phyloP scores from a whole-genome alignment of 2,888 invertebrate species.

The Prenolepis imparis region DNA sequence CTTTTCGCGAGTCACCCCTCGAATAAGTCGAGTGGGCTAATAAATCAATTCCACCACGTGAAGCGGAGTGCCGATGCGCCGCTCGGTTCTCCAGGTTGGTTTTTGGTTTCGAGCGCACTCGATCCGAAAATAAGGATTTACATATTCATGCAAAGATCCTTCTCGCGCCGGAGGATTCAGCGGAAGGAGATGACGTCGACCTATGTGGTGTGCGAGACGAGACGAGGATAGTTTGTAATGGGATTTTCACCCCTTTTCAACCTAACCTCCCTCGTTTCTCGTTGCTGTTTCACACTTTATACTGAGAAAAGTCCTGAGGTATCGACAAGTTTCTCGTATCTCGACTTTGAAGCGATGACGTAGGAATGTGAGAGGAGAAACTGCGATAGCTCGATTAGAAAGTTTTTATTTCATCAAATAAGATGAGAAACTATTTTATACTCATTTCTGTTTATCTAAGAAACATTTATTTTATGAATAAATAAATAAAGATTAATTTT shows the following conservation, averaged over 20 bases:
- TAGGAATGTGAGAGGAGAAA: not conserved
- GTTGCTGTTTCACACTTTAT: constrained; percentile 51
- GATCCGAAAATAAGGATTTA: constrained; percentile 86
- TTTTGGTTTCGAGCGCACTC: constrained; percentile 86
- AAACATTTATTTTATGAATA: not conserved
- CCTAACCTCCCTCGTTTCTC: constrained; percentile 32
- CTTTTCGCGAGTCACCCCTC: constrained; percentile 56
- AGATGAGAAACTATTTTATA: not conserved
- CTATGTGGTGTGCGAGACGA: constrained; percentile 72
- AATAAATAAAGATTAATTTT: not conserved
- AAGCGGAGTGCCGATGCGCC: constrained; percentile 67
- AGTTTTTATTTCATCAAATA: constrained; percentile 44
- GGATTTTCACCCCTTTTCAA: constrained; percentile 81
- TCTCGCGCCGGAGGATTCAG: constrained; percentile 77
- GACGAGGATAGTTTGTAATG: constrained; percentile 84
- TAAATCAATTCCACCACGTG: constrained; percentile 84
- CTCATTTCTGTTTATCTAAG: not conserved
- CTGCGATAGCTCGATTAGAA: constrained; percentile 52
- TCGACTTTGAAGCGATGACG: not conserved
- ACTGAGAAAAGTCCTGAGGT: constrained; percentile 61
- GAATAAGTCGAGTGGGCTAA: constrained; percentile 79
- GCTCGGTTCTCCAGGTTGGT: constrained; percentile 81
- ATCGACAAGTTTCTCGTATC: constrained; percentile 65
- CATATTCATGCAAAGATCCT: constrained; percentile 85
- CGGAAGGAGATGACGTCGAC: constrained; percentile 77